Base-by-base conservation (phyloP, 2,797 vertebrate genomes). In the Nyctibius grandis region DNA sequence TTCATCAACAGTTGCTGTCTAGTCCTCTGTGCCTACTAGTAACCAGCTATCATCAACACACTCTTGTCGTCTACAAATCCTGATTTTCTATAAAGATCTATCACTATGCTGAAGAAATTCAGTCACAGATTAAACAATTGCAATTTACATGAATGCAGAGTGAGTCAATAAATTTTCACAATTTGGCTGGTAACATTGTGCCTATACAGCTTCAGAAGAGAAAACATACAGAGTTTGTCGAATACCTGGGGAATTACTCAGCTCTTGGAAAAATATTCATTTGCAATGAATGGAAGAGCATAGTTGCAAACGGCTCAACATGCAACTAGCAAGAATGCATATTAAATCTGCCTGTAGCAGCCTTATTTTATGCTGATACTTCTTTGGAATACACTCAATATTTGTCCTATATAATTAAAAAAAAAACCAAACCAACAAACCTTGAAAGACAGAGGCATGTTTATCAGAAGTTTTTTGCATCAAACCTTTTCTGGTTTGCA, bases 161-260 rank as follows among this genome's bases (percentile, higher is more conserved):
- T 28, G 9, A 74, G 10, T 42, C 5, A 83, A 60, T 57, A 64
- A 22, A n/a, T 33, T 80, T 89, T 78, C 33, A 57, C 8, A 73
- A 44, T 85, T 95, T 93, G 48, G 1, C 33, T 64, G n/a, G 38
- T 76, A 91, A 45, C 3, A 12, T 92, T 93, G 84, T 79, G 34
- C 9, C 12, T 42, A 19, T 25, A 56, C 36, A 84, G 12, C 26
- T 74, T 54, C 51, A 60, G n/a, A 87, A 79, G 69, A 80, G 1
- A 33, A 69, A 84, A 54, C 3, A 81, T 28, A 21, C 4, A 78
- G 25, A 53, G 4, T 85, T 90, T 84, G 36, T 45, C 1, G 1
- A 94, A 85, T 76, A 88, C 38, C 84, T 70, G 20, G 21, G 61
- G 50, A 87, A 89, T 92, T 95, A 85, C 76, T 86, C 64, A 92